These are phyloP conservation scores for Chionoecetes opilio DNA, from an alignment of 1,140 invertebrate genomes.

Conservation along the genomic window DNA sequence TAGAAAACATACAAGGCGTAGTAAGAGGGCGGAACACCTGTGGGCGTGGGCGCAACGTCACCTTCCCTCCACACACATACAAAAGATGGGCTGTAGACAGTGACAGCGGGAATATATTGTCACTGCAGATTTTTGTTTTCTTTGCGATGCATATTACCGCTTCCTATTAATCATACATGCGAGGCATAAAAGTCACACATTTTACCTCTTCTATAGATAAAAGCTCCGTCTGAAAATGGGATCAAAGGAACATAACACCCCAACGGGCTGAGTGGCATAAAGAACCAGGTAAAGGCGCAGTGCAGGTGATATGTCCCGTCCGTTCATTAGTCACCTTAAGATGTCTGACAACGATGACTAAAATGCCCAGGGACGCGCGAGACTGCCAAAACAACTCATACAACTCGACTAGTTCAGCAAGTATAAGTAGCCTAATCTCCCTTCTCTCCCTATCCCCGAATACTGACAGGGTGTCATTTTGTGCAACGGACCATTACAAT, in stretches of 20 bases:
- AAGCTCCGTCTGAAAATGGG: too few species aligned
- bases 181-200: not conserved
- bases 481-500: constrained; percentile 18
- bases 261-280: not conserved
- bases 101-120: not conserved
- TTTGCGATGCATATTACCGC: not conserved
- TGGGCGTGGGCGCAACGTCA: too few species aligned
- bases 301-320: not conserved
- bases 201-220: not conserved
- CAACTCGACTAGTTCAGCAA: not conserved
- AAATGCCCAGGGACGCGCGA: not conserved
- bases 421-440: not conserved
- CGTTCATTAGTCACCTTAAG: not conserved
- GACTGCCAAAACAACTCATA: not conserved
- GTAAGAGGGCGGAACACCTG: too few species aligned
- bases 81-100: not conserved
- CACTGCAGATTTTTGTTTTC: not conserved
- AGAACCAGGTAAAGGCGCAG: not conserved
- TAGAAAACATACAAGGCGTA: too few species aligned
- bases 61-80: not conserved
- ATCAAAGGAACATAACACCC: not conserved
- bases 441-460: not conserved
- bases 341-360: not conserved
- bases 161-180: not conserved
- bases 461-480: constrained; percentile 1